Conservation (phyloP, 2,113 vertebrate species). For the Phasianus colchicus region DNA sequence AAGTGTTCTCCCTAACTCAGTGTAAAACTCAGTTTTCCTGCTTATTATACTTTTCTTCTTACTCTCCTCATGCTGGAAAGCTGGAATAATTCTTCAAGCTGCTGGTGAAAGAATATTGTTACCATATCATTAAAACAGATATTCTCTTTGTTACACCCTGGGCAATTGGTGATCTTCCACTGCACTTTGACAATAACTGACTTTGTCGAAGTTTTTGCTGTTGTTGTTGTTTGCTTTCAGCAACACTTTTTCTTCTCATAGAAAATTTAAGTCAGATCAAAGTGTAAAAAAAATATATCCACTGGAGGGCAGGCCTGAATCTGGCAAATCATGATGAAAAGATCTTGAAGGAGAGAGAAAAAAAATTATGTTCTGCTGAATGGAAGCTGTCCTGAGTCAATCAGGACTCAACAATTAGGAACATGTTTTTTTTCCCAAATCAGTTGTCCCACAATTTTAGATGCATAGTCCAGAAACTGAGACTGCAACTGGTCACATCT, state of each 20-base stretch:
- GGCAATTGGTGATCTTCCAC: background rate
- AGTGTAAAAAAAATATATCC: background rate
- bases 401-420: background rate
- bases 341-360: background rate
- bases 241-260: background rate
- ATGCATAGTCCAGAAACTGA: background rate
- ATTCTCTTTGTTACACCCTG: background rate
- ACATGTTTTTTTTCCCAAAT: background rate
- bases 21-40: background rate
- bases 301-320: conserved; percentile 7
- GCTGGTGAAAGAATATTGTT: background rate
- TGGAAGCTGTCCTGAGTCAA: background rate
- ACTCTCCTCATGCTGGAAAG: background rate
- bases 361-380: background rate
- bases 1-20: background rate
- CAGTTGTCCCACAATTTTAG: background rate
- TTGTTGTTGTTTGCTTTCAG: background rate
- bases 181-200: background rate
- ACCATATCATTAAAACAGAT: background rate
- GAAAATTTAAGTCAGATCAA: background rate
- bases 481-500: background rate
- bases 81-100: background rate
- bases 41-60: background rate
- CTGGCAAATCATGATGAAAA: background rate
- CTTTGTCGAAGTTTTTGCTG: background rate